A percentile compares a stretch with the other conserved stretches of the same genome.
Evolutionary conservation across 2,888 invertebrate genomes (phyloP).

Genomic region (Mantis religiosa): DNA sequence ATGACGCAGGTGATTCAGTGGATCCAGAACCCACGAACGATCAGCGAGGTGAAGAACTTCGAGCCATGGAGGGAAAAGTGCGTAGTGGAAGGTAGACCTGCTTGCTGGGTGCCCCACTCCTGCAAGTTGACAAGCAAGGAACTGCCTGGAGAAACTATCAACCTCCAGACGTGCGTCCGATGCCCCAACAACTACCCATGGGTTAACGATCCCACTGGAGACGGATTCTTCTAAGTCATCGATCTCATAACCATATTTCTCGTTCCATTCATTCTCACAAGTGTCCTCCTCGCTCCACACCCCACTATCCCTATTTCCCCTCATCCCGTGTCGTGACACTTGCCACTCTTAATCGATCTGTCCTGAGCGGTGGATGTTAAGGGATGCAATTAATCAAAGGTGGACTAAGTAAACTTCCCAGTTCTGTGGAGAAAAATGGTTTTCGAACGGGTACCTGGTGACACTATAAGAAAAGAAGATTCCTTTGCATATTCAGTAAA

Average conservation of each 20-base stretch:
- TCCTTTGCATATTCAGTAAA: neutral
- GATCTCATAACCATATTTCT: slow-evolving; percentile 18
- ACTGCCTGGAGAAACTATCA: slow-evolving; percentile 89
- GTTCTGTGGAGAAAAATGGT: neutral
- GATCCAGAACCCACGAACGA: slow-evolving; percentile 87
- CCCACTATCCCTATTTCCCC: neutral
- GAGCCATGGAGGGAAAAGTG: slow-evolving; percentile 95
- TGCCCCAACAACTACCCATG: slow-evolving; percentile 94
- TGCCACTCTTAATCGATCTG: neutral
- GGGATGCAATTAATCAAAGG: neutral
- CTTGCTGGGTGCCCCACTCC: slow-evolving; percentile 84
- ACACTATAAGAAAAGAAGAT: neutral
- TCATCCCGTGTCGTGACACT: neutral
- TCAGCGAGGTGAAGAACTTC: slow-evolving; percentile 83
- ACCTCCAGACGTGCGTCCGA: slow-evolving; percentile 86
- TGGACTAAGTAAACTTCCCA: neutral
- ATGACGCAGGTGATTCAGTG: slow-evolving; percentile 96
- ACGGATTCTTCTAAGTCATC: slow-evolving; percentile 78
- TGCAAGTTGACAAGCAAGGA: slow-evolving; percentile 91
- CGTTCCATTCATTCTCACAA: neutral
- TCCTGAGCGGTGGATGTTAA: neutral
- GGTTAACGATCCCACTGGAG: slow-evolving; percentile 87
- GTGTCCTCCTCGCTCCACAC: neutral
- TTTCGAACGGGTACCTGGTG: neutral
- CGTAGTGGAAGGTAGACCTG: slow-evolving; percentile 73